These are phyloP conservation scores for Halcyon smyrnensis DNA, from an alignment of 2,797 vertebrate species.

Conservation along the genomic window DNA sequence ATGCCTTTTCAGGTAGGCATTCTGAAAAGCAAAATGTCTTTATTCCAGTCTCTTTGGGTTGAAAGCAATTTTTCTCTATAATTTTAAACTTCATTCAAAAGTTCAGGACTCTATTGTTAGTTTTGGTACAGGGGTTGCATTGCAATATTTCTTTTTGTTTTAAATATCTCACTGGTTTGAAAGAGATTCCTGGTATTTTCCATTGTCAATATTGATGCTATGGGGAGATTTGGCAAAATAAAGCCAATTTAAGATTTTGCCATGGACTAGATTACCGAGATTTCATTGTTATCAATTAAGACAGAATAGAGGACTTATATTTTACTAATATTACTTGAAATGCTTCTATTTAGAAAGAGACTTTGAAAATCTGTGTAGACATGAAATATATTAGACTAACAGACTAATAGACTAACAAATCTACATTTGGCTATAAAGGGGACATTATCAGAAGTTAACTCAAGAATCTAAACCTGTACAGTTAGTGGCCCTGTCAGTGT, in stretches of 20 bases:
- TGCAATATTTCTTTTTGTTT: not conserved
- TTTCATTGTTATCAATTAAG: not conserved
- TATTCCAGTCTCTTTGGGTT: not conserved
- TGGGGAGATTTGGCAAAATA: not conserved
- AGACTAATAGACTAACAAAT: not conserved
- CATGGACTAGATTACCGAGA: not conserved
- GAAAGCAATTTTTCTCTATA: not conserved
- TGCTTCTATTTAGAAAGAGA: slow-evolving; percentile 1
- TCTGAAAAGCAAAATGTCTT: not conserved
- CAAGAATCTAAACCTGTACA: not conserved
- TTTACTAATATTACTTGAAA: slow-evolving; percentile 54
- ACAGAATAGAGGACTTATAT: not conserved
- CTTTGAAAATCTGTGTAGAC: not conserved
- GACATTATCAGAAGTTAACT: not conserved
- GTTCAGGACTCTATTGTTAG: not conserved
- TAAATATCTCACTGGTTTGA: not conserved
- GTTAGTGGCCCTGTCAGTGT: not conserved
- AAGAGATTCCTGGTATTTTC: not conserved
- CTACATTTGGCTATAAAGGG: not conserved
- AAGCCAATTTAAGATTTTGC: not conserved
- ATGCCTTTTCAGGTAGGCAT: not conserved
- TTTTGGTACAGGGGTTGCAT: not conserved
- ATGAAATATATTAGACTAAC: not conserved
- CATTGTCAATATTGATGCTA: not conserved
- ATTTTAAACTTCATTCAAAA: slow-evolving; percentile 11